Evolutionary conservation across 1,140 invertebrate species (phyloP), one percentile per base, ranked within the genome.

Genomic region (Patella vulgata): DNA sequence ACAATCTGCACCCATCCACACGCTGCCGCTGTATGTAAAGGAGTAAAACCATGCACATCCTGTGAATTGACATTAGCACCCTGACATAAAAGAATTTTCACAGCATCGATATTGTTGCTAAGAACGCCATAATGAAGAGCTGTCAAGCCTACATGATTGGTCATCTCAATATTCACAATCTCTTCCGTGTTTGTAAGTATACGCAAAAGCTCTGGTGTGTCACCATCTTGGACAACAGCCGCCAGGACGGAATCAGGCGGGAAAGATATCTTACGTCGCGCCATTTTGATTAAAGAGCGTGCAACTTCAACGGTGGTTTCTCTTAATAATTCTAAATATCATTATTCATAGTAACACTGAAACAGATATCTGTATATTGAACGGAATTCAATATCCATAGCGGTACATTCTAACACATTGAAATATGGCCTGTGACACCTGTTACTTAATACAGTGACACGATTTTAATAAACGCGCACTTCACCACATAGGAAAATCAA

Each of bases 11-110:
- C 82, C 83, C 91, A 95, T 72, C 95, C 96, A 84, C 96, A 98
- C 63, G 95, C 97, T 30, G 96, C 93, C 23, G 96, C 97, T 46
- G 97, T 97, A 84, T 99, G 97, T n/a, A 99, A 86, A 8, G 97
- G 96, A 31, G 97, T 98, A 95, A 97, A 99, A 42, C 97, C 97
- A 87, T 99, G 96, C 80, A 98, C 97, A 86, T 99, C 97, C 69
- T 95, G 92, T 47, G 91, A 89, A 85, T 99, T 97, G 23, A 99
- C 92, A 84, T 99, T 94, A 5, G 96, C 95, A 47, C 94, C 94
- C 82, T 96, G 89, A 71, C 92, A 90, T 53, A 99, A 90, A 62
- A 99, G 88, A 87, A 98, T 98, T 86, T 97, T 93, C 48, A 99
- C 97, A 92, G 98, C 97, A 77, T 98, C 95, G 74, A 97, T 85